phyloP scores from a whole-genome alignment of 2,113 vertebrate species.

The Rhinolophus ferrumequinum region DNA sequence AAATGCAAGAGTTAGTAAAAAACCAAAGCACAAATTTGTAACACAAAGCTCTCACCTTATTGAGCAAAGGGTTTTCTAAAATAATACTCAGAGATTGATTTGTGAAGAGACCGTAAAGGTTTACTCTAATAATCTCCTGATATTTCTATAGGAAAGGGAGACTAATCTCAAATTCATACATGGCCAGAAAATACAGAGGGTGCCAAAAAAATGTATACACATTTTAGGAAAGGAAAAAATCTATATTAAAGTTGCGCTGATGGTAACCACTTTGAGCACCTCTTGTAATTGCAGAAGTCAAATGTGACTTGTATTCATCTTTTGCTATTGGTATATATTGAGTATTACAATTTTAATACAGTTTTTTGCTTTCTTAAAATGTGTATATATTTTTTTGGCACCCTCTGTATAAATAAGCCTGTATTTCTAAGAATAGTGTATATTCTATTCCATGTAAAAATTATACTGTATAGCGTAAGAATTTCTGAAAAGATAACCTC shows the following conservation, averaged over 20 bases:
- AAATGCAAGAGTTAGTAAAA: background rate
- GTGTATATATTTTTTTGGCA: no score
- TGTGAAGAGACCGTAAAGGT: background rate
- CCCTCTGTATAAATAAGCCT: background rate
- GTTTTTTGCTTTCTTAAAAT: no score
- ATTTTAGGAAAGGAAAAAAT: no score
- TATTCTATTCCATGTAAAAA: background rate
- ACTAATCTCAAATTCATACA: background rate
- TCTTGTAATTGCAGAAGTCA: no score
- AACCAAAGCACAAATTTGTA: background rate
- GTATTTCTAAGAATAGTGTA: background rate
- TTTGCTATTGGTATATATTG: no score
- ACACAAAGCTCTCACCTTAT: background rate
- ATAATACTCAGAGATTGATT: background rate
- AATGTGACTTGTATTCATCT: no score
- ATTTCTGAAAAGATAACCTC: background rate
- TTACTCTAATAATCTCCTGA: background rate
- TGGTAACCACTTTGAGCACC: no score
- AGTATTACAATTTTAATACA: no score
- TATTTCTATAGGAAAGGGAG: background rate
- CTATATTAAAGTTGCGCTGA: no score
- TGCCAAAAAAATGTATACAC: no score
- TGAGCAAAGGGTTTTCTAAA: slow-evolving; percentile 33
- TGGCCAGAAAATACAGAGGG: background rate
- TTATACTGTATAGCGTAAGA: background rate